Evolutionary conservation across 2,113 vertebrate species (phyloP), one percentile per base, ranked within the genome.

Genomic region (Falco punctatus): DNA sequence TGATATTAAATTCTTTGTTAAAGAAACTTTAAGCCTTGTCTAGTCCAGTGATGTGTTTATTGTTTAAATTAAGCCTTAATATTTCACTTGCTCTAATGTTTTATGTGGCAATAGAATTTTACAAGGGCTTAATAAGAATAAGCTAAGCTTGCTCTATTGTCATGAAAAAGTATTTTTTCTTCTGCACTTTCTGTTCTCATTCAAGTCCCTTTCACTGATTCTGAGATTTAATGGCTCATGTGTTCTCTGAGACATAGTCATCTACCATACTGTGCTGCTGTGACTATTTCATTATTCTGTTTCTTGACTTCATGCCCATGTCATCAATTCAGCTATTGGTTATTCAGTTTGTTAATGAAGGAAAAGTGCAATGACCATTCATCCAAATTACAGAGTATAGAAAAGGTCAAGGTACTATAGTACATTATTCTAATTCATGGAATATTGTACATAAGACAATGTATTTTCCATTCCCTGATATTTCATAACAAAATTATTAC

Each of bases 391-490:
- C 48, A 78, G 81, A 90, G 94, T 94, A 92, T 40, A 94, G 96
- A 96, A 97, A 96, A 97, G 94, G 95, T 97, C 95, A 96, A 88
- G 70, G 40, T 92, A 90, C 81, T 85, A 51, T 32, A 93, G 32
- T 92, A 74, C 65, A 67, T 97, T 95, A 92, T 96, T 95, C 59
- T 94, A 66, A 96, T 95, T 88, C 59, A 72, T 86, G 74, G 40
- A 90, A 92, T 90, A 92, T 81, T 95, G 81, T 96, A 91, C 59
- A 75, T 93, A 88, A 72, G 33, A 55, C 0, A 1, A 86, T 93
- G 44, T 90, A 91, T 94, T 96, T 93, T 89, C 86, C 51, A 38
- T 77, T 96, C 40, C 21, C 27, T 9, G 1, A 83, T 93, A 88
- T 96, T 96, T 96, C 44, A 82, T 84, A 79, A 78, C 51, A 88